These are phyloP conservation scores for Ploceus nigricollis DNA, from an alignment of 2,113 vertebrate genomes.

Conservation along the genomic window DNA sequence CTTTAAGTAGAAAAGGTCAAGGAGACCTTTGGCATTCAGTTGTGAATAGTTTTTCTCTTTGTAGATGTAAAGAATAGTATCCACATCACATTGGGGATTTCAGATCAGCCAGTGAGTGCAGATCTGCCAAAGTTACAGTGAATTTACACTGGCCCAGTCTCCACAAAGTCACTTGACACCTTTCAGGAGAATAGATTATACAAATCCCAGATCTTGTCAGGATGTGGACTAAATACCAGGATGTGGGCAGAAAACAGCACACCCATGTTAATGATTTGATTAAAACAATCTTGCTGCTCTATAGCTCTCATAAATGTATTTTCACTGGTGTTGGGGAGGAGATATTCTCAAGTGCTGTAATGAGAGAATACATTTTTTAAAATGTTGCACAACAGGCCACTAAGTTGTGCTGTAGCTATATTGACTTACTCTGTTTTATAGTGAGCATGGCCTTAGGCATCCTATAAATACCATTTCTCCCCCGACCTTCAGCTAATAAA, in stretches of 20 bases:
- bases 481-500: conserved; percentile 67
- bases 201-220: neutral
- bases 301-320: conserved; percentile 19
- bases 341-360: conserved; percentile 1
- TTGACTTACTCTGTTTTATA: conserved; percentile 62
- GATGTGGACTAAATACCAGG: conserved; percentile 11
- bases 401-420: conserved; percentile 53
- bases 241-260: conserved; percentile 24
- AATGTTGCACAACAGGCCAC: conserved; percentile 16
- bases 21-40: neutral
- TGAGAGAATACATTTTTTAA: neutral
- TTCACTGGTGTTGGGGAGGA: neutral
- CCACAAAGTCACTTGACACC: neutral
- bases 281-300: conserved; percentile 4
- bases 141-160: neutral
- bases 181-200: neutral
- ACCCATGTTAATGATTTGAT: conserved; percentile 10
- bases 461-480: conserved; percentile 68
- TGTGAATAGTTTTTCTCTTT: neutral
- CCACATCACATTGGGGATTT: neutral
- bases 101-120: neutral
- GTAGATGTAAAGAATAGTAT: neutral
- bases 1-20: neutral
- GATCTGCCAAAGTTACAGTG: neutral
- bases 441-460: conserved; percentile 71